Conservation (phyloP, 2,888 invertebrate genomes). For the Beris morrisii region DNA sequence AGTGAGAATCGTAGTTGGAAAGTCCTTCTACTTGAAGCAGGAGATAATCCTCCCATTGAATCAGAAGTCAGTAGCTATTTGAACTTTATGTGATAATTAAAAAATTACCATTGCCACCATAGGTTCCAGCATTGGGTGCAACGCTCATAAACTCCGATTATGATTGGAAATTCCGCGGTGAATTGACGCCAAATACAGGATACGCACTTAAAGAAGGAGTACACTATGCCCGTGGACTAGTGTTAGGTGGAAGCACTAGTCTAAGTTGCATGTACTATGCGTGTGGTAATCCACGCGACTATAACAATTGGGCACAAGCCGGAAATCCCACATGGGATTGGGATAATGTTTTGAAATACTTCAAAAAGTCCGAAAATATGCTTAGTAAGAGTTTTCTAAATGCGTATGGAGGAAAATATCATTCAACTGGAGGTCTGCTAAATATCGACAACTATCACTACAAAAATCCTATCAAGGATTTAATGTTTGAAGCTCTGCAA, state of each 20-base stretch:
- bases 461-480: constrained; percentile 61
- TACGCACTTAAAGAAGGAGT: constrained; percentile 58
- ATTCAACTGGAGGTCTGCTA: constrained; percentile 41
- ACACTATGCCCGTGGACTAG: constrained; percentile 65
- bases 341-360: constrained; percentile 72
- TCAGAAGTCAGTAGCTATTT: no score
- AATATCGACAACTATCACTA: constrained; percentile 68
- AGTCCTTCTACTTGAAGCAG: neutral
- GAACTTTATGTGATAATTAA: no score
- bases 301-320: constrained; percentile 60
- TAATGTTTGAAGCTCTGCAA: no score
- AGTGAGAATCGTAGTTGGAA: constrained; percentile 15
- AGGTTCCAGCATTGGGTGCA: no score
- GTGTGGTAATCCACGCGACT: constrained; percentile 62
- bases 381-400: no score
- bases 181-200: no score
- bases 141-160: no score
- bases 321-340: constrained; percentile 68
- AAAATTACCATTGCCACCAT: constrained; percentile 41
- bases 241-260: constrained; percentile 58
- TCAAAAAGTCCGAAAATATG: constrained; percentile 69
- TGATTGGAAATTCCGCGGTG: no score
- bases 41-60: no score
- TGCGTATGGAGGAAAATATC: neutral
- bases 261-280: constrained; percentile 60